phyloP scores from a whole-genome alignment of 2,797 vertebrate species.

The Cynodonichthys magdalenae region DNA sequence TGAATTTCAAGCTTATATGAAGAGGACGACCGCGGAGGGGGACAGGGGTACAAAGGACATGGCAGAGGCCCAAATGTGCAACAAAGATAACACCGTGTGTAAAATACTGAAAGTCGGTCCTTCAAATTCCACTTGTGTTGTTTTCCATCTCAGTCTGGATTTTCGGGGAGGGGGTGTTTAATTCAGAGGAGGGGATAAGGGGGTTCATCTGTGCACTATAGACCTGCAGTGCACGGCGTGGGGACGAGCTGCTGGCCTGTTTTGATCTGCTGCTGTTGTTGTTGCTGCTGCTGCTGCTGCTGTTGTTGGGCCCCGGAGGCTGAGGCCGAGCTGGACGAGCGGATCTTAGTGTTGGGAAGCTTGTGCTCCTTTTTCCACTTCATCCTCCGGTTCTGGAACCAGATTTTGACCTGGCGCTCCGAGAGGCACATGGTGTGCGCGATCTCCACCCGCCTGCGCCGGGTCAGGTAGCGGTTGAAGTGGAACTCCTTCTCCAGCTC shows the following conservation, averaged over 20 bases:
- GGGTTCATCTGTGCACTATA: conserved; percentile 77
- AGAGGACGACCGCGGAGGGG: conserved; percentile 55
- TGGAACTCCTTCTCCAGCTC: conserved; percentile 99
- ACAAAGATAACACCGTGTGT: conserved; percentile 85
- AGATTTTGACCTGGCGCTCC: conserved; percentile 99
- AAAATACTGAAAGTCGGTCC: conserved; percentile 81
- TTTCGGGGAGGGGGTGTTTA: conserved; percentile 13
- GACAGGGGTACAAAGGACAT: conserved; percentile 65
- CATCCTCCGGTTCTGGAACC: conserved; percentile 99
- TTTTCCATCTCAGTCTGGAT: conserved; percentile 81
- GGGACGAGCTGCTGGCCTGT: conserved; percentile 91
- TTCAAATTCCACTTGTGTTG: conserved; percentile 78
- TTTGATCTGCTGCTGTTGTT: conserved; percentile 84
- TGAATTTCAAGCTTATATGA: conserved; percentile 80
- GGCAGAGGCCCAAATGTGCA: conserved; percentile 77
- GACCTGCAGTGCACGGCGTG: conserved; percentile 81
- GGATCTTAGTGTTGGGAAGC: conserved; percentile 99
- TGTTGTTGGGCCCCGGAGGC: conserved; percentile 80
- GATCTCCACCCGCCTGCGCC: conserved; percentile 96
- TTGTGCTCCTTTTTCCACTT: conserved; percentile 99
- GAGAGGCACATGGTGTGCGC: conserved; percentile 97
- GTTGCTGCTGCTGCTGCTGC: conserved; percentile 73
- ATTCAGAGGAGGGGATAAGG: conserved; percentile 9
- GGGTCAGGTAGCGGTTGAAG: conserved; percentile 98
- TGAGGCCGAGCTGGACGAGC: conserved; percentile 88